Evolutionary conservation across 2,888 invertebrate species (phyloP).

Genomic region (Caenorhabditis imperialis): DNA sequence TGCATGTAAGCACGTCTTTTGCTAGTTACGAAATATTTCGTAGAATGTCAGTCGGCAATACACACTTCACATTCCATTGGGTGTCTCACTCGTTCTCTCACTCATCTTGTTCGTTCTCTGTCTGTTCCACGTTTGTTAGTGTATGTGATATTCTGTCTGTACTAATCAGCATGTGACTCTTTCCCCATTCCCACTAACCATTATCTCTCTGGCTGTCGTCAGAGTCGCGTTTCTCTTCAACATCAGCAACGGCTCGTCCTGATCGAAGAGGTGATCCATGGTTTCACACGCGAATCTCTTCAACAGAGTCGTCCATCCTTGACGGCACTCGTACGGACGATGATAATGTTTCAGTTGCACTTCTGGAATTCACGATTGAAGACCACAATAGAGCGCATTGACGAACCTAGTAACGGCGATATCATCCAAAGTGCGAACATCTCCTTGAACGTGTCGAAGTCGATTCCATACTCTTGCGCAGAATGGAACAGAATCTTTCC

Average conservation of each 20-base stretch:
- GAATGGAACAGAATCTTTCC: conserved; percentile 7
- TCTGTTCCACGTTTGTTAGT: neutral
- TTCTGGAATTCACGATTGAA: conserved; percentile 10
- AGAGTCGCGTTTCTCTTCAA: conserved; percentile 41
- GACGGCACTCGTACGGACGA: conserved; percentile 44
- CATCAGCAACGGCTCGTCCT: conserved; percentile 49
- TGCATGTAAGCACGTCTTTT: too few species aligned
- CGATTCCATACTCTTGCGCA: conserved; percentile 29
- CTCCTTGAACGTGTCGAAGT: conserved; percentile 18
- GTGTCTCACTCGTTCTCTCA: too few species aligned
- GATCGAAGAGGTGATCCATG: neutral
- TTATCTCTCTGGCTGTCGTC: conserved; percentile 25
- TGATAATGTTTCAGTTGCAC: conserved; percentile 50
- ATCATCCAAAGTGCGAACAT: conserved; percentile 55
- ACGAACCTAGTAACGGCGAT: conserved; percentile 37
- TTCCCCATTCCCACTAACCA: neutral
- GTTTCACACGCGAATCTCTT: conserved; percentile 15
- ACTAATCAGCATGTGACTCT: neutral
- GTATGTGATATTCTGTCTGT: neutral
- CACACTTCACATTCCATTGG: too few species aligned
- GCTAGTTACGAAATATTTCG: too few species aligned
- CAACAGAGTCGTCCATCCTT: conserved; percentile 40
- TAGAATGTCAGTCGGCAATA: too few species aligned
- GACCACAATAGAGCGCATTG: neutral
- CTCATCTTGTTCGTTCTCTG: too few species aligned